Evolutionary conservation across 1,140 invertebrate species (phyloP).

Genomic region (Neodiprion fabricii): DNA sequence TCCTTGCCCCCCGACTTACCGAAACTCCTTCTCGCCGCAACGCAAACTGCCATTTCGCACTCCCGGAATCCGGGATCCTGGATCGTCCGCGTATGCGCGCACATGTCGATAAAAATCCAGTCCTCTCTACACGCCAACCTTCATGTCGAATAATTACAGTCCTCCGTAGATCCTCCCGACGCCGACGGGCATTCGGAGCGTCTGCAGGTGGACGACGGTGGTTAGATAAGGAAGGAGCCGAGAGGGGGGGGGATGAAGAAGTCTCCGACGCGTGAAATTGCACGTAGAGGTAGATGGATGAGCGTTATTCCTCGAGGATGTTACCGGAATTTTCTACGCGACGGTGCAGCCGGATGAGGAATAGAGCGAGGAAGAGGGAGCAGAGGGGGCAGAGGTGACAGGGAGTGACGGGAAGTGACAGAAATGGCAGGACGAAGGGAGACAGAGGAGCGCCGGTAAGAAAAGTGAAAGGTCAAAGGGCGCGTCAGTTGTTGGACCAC

Average conservation of each 20-base stretch:
- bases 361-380: too few species aligned
- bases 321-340: too few species aligned
- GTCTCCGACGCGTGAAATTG: neutral
- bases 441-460: too few species aligned
- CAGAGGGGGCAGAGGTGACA: too few species aligned
- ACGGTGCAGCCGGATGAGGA: too few species aligned
- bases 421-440: too few species aligned
- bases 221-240: neutral
- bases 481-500: too few species aligned
- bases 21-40: constrained; percentile 16
- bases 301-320: too few species aligned
- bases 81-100: constrained; percentile 17
- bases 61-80: constrained; percentile 14
- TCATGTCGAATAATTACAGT: constrained; percentile 5
- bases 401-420: too few species aligned
- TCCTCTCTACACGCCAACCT: constrained; percentile 12
- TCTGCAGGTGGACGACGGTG: neutral
- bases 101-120: neutral
- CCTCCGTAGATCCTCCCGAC: constrained; percentile 29
- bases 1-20: constrained; percentile 33
- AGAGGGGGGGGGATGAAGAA: neutral
- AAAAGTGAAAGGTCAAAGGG: too few species aligned
- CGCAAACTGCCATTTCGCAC: constrained; percentile 23
- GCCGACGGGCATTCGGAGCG: constrained; percentile 8
- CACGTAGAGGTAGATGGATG: too few species aligned